phyloP scores from a whole-genome alignment of 2,797 vertebrate species.

The Catharus ustulatus region DNA sequence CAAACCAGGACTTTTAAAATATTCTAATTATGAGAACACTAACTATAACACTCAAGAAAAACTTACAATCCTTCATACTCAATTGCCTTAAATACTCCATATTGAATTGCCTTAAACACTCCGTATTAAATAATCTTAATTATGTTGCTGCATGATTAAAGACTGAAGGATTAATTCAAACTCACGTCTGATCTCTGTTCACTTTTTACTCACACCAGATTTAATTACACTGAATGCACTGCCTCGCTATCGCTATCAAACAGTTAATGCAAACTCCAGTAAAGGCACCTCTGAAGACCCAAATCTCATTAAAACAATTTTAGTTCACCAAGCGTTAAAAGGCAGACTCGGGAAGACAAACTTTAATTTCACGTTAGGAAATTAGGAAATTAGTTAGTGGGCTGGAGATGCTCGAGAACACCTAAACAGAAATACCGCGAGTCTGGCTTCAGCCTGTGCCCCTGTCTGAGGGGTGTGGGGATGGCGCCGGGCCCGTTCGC shows the following conservation, averaged over 20 bases:
- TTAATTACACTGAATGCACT: not conserved
- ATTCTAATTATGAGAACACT: not conserved
- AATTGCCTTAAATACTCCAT: not conserved
- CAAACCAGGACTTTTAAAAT: not conserved
- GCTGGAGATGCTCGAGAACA: not conserved
- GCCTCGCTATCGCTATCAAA: not conserved
- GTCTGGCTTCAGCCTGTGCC: not conserved
- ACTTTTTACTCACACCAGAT: not conserved
- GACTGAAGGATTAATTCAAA: not conserved
- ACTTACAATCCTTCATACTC: not conserved
- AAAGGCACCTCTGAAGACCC: not conserved
- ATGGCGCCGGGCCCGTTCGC: not conserved
- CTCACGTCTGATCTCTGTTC: not conserved
- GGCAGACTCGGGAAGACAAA: fast-evolving
- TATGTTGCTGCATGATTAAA: not conserved
- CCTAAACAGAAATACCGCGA: fast-evolving
- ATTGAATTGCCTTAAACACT: not conserved
- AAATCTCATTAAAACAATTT: not conserved
- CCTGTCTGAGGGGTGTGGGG: fast-evolving
- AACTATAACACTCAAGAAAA: not conserved
- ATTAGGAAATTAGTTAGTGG: not conserved
- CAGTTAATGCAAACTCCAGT: not conserved
- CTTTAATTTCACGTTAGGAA: fast-evolving
- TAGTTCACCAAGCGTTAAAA: not conserved
- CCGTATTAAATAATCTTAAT: not conserved